A percentile compares a stretch with the other conserved stretches of the same genome.
phyloP scores from a whole-genome alignment of 2,888 invertebrate species.

The Crossocerus cetratus region DNA sequence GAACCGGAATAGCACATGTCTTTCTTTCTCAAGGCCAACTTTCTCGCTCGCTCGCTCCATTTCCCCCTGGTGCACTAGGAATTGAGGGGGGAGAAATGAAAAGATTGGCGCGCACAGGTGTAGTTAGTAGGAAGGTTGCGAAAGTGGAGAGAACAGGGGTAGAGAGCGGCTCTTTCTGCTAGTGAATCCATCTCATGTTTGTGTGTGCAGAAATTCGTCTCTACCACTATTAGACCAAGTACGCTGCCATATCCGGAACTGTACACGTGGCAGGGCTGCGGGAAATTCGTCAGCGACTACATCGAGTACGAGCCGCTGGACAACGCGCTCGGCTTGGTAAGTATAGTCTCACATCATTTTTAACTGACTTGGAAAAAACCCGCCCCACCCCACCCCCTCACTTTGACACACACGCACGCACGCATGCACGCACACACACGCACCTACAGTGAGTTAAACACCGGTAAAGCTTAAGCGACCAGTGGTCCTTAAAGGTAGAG shows the following conservation, averaged over 20 bases:
- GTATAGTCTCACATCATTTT: conserved; percentile 71
- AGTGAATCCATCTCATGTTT: conserved; percentile 20
- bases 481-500: conserved; percentile 35
- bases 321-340: conserved; percentile 83
- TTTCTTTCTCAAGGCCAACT: too few species aligned
- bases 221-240: conserved; percentile 89
- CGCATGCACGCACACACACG: too few species aligned
- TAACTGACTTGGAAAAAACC: too few species aligned
- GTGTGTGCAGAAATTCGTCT: conserved; percentile 88
- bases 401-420: not conserved
- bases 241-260: conserved; percentile 85
- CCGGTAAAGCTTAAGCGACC: conserved; percentile 34
- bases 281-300: conserved; percentile 87
- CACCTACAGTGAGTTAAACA: too few species aligned
- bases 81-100: too few species aligned
- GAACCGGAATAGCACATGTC: too few species aligned
- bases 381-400: conserved; percentile 1
- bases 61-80: too few species aligned
- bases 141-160: conserved; percentile 22
- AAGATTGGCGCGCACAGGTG: not conserved
- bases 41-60: conserved; percentile 23
- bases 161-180: conserved; percentile 27
- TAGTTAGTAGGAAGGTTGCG: conserved; percentile 20
- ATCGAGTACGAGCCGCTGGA: conserved; percentile 86
- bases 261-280: conserved; percentile 84